Base-by-base conservation (phyloP, 1,140 invertebrate species). In the Sitobion miscanthi region DNA sequence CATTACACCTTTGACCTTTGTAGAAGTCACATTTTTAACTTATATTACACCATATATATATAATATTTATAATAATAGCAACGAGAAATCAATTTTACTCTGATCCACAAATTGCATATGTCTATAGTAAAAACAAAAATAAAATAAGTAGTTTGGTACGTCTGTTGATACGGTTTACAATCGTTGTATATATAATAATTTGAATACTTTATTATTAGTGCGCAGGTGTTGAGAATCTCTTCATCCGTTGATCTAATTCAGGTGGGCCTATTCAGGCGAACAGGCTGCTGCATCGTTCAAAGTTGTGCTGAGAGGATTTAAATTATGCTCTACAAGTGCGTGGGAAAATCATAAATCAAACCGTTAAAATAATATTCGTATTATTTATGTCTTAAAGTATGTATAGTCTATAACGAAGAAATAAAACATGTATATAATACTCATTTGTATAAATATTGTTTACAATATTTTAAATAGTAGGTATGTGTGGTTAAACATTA, bases 201-300 rank as follows among this genome's bases (percentile, higher is more conserved):
- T 77, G 14, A 77, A 77, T 77, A 17, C 62, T 17, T 77, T 77
- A 77, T n/a, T 77, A 77, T 35, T 11, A 42, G 35, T 86, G 85
- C 25, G 85, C 85, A 86, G 85, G 85, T 86, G 85, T 47, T n/a
- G n/a, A 77, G n/a, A n/a, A 77, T 17, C 62, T 77, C 42, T 86
- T 86, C 85, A 86, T 47, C 42, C 85, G 42, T 86, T 45, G 85
- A 86, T 47, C 42, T 49, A 49, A 11, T 87, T 87, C 85, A 87
- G 85, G 85, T 87, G 45, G 85, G 49, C 30, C 85, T 49, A 87
- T 87, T 87, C 85, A 87, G 45, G 85, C 85, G 45, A 49, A 87
- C 45, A 87, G 25, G 23, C 62, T 77, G 62, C 62, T 77, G 62
- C 30, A 47, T 47, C 85, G 25, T 49, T 49, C 25, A 49, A 87